Evolutionary conservation across 2,888 invertebrate genomes (phyloP).

Genomic region (Rotaria sp.): DNA sequence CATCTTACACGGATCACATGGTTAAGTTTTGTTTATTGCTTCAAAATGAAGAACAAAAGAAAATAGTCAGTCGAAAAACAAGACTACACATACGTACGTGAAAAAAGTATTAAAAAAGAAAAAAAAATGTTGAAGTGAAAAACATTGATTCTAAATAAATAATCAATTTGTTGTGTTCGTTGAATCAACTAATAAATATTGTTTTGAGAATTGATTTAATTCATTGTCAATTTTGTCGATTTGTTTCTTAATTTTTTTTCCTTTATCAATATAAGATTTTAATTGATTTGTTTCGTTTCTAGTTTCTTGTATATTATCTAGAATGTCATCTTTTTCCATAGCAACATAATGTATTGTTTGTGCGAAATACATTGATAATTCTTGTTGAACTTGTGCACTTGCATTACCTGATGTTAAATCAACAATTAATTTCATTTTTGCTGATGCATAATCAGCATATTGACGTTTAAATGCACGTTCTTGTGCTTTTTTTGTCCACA

Average conservation of each 20-base stretch:
- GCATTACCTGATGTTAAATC: slow-evolving; percentile 40
- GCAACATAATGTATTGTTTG: slow-evolving; percentile 36
- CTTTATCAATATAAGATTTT: not conserved
- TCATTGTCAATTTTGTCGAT: not conserved
- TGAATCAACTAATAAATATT: not conserved
- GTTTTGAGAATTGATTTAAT: slow-evolving; percentile 4
- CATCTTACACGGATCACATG: too few species aligned
- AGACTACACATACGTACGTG: not conserved
- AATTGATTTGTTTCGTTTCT: slow-evolving; percentile 11
- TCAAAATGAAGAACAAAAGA: not conserved
- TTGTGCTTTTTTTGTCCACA: slow-evolving; percentile 93
- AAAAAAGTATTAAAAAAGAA: not conserved
- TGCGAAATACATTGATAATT: slow-evolving; percentile 39
- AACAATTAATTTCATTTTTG: slow-evolving; percentile 38
- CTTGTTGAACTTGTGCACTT: slow-evolving; percentile 40
- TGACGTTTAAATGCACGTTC: slow-evolving; percentile 87
- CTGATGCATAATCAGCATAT: slow-evolving; percentile 61
- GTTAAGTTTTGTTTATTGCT: not conserved
- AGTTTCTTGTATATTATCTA: slow-evolving; percentile 35
- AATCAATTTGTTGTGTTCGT: not conserved
- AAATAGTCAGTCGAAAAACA: too few species aligned
- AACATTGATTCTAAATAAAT: not conserved
- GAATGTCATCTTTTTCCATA: slow-evolving; percentile 35
- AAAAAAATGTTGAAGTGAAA: not conserved
- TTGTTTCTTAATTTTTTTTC: not conserved